Percentiles rank a stretch among this genome's conserved stretches.
Conservation (phyloP, 2,113 vertebrate genomes). For the Phoenicopterus ruber region DNA sequence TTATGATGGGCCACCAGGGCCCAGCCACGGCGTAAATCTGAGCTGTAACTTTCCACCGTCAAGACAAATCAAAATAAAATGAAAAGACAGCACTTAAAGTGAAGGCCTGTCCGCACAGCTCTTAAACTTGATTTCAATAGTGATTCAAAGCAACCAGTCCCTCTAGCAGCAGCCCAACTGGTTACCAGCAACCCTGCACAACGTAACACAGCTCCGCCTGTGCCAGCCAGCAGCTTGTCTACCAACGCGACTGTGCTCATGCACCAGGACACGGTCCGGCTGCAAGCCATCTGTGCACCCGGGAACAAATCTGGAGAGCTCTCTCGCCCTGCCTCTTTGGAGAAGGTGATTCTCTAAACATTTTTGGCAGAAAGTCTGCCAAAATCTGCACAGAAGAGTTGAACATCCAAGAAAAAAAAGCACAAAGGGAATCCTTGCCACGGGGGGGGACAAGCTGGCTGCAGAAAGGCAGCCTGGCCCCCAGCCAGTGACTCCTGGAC, state of each 20-base stretch:
- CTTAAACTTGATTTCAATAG: neutral
- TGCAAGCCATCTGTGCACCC: neutral
- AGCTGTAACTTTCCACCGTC: neutral
- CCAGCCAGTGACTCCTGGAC: neutral
- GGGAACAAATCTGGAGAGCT: neutral
- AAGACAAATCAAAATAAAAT: neutral
- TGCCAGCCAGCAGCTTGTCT: neutral
- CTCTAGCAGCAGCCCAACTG: neutral
- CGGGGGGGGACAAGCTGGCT: neutral
- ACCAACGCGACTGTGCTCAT: accelerated
- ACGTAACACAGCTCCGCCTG: neutral
- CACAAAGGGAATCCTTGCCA: neutral
- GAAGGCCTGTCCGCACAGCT: neutral
- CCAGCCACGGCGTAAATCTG: neutral
- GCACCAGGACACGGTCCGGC: neutral
- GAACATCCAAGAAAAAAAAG: neutral
- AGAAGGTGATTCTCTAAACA: neutral
- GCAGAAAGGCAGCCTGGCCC: neutral
- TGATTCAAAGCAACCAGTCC: neutral
- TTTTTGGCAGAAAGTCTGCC: neutral
- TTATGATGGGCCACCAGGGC: neutral
- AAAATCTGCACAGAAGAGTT: neutral
- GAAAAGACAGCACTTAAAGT: neutral
- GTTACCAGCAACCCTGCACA: neutral
- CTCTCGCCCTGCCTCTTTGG: neutral